These are phyloP conservation scores for Sialia sialis DNA, from an alignment of 2,113 vertebrate species.

Conservation along the genomic window DNA sequence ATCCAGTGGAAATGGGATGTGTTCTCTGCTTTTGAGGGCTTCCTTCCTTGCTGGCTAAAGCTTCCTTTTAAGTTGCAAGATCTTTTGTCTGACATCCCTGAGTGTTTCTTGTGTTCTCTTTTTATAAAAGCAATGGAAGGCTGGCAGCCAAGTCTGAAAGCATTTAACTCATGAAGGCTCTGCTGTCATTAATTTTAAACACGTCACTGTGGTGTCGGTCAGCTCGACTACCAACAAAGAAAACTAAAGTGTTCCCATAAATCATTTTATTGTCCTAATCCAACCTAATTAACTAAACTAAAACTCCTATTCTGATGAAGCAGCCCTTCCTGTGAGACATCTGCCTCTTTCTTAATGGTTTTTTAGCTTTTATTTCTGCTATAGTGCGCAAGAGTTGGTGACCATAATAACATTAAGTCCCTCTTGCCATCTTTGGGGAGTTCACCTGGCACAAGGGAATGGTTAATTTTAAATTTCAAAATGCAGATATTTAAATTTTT, in stretches of 20 bases:
- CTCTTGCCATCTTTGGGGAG: not conserved
- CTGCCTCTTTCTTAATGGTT: constrained; percentile 39
- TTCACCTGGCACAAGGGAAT: not conserved
- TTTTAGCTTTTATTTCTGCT: constrained; percentile 8
- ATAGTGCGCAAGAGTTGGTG: not conserved
- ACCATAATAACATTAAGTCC: not conserved
- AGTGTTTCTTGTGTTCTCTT: constrained; percentile 46
- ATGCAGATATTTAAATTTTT: not conserved
- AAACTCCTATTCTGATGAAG: constrained; percentile 1
- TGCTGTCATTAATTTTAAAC: constrained; percentile 48
- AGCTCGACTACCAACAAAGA: constrained; percentile 39
- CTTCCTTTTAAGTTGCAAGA: constrained; percentile 27
- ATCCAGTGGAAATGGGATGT: not conserved
- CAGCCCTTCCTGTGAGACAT: constrained; percentile 46
- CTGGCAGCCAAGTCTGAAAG: constrained; percentile 29
- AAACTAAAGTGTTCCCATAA: constrained; percentile 49
- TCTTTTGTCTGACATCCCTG: constrained; percentile 20
- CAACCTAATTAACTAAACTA: constrained; percentile 46
- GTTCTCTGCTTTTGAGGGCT: not conserved
- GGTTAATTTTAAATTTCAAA: not conserved
- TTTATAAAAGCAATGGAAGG: constrained; percentile 7
- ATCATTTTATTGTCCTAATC: constrained; percentile 55
- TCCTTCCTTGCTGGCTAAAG: constrained; percentile 17
- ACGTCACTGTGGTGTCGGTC: constrained; percentile 20
- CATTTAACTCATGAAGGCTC: constrained; percentile 50